Base-by-base conservation (phyloP, 1,140 invertebrate genomes). In the Pseudoatta argentina region DNA sequence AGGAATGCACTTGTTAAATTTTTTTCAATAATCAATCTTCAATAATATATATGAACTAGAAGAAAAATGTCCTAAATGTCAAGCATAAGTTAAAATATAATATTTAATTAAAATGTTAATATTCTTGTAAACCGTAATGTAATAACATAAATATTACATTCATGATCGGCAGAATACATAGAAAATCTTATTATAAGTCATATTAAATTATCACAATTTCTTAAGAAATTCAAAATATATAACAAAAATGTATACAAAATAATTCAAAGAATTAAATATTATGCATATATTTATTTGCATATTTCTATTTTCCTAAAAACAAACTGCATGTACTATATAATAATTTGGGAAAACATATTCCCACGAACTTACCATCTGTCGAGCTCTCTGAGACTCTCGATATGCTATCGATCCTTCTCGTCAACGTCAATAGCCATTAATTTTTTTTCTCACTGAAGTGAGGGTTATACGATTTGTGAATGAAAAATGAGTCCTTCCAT, bases 401-500 rank as follows among this genome's bases (percentile, higher is more conserved):
- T 72, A 48, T 59, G 24, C n/a, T 53, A 30, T 72, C 57, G 57
- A 86, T 53, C 57, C 21, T 30, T 24, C 21, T 8, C 55, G 64
- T 86, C 66, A 78, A 64, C 51, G 18, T 79, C 73, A 53, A 64
- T 16, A 21, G 34, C 66, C 57, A 79, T 86, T 86, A 86, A 87
- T 51, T 79, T 86, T 59, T 85, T 59, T 27, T 67, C 27, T 82
- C 44, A 18, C 55, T n/a, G 10, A 87, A 86, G 77, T 61, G 66
- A 64, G 27, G 48, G 18, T 4, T 27, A 27, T 18, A 86, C n/a
- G 0, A 1, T 51, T 30, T 44, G 66, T 51, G 66, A 87, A 87
- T 79, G 16, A 48, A 72, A 86, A 79, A 86, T 66, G 55, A 14
- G 5, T n/a, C n/a, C 48, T 2, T 30, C 55, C 48, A 8, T 73